A percentile compares a stretch with the other conserved stretches of the same genome.
These are phyloP conservation scores for Polylopha cassiicola DNA, from an alignment of 2,888 invertebrate genomes.

Conservation along the genomic window DNA sequence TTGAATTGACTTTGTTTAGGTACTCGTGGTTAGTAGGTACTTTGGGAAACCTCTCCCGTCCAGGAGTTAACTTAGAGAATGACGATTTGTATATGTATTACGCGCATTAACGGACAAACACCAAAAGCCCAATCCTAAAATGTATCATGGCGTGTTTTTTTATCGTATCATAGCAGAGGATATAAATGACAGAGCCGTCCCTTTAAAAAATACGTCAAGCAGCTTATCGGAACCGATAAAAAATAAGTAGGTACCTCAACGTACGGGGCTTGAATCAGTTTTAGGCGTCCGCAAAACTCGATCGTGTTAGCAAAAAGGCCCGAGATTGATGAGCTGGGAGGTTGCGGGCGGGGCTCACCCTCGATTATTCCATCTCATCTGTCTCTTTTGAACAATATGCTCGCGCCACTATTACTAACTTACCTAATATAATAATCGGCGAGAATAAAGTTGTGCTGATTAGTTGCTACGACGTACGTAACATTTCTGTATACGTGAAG, in stretches of 20 bases:
- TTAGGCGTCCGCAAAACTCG: conserved; percentile 35
- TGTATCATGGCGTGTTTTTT: too few species aligned
- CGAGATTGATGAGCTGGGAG: conserved; percentile 39
- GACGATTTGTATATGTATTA: too few species aligned
- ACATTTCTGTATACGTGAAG: too few species aligned
- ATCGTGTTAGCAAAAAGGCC: conserved; percentile 43
- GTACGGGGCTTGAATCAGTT: conserved; percentile 34
- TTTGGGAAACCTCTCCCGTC: too few species aligned
- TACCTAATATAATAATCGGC: conserved; percentile 6
- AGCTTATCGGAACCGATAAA: conserved; percentile 31
- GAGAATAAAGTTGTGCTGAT: too few species aligned
- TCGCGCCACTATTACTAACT: conserved; percentile 11
- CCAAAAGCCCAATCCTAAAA: not conserved
- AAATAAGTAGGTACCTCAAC: conserved; percentile 31
- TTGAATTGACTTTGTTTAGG: too few species aligned
- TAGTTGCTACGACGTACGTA: too few species aligned
- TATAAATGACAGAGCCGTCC: conserved; percentile 3
- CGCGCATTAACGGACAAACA: too few species aligned
- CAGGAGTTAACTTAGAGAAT: too few species aligned
- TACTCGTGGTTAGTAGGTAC: too few species aligned
- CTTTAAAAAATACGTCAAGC: conserved; percentile 20
- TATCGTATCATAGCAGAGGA: not conserved
- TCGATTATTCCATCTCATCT: conserved; percentile 24
- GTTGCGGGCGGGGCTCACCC: conserved; percentile 16
- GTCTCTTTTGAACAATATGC: conserved; percentile 4